Percentiles rank a stretch among this genome's conserved stretches.
These are phyloP conservation scores for Campoletis raptor DNA, from an alignment of 2,888 invertebrate genomes.

Conservation along the genomic window DNA sequence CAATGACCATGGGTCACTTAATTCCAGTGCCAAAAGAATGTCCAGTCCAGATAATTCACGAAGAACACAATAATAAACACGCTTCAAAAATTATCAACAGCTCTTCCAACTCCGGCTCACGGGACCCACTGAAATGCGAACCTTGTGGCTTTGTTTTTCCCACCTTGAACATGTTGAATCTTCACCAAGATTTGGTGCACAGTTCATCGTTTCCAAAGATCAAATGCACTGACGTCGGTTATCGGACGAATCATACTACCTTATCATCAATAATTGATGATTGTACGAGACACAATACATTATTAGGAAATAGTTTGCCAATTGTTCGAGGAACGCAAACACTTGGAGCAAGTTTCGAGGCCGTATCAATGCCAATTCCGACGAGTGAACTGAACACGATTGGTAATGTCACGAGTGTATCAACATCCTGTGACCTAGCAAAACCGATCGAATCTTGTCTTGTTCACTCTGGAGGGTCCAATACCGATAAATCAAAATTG, in stretches of 20 bases:
- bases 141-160: slow-evolving; percentile 25
- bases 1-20: neutral
- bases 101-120: neutral
- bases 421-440: neutral
- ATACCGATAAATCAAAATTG: neutral
- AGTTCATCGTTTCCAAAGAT: neutral
- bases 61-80: neutral
- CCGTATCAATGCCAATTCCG: neutral
- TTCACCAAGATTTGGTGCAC: neutral
- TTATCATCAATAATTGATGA: neutral
- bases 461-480: neutral
- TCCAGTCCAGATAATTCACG: neutral
- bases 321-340: neutral
- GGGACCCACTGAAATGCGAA: neutral
- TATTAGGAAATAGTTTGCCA: neutral
- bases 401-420: neutral
- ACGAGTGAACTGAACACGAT: neutral
- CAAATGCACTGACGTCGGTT: neutral
- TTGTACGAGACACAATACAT: neutral
- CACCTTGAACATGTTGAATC: neutral
- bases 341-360: neutral
- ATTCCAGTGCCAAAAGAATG: neutral
- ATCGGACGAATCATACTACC: neutral
- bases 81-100: neutral
- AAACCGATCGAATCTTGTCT: neutral